phyloP scores from a whole-genome alignment of 2,797 vertebrate genomes.

The Sebastes vulpes region DNA sequence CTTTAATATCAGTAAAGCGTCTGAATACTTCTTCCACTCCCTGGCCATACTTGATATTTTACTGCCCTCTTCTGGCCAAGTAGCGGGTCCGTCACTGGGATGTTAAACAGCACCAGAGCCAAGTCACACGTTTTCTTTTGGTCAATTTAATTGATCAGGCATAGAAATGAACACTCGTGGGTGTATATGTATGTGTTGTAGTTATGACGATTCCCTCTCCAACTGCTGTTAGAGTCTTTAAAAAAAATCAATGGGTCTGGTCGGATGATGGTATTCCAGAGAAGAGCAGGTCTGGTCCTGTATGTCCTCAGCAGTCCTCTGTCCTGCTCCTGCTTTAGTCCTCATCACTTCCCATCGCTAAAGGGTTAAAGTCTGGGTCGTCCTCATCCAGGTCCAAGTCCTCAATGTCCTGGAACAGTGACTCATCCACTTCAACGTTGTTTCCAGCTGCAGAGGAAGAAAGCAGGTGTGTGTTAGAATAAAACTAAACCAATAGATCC shows the following conservation, averaged over 20 bases:
- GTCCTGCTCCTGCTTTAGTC: conserved; percentile 65
- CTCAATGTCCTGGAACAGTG: conserved; percentile 97
- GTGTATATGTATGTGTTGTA: not conserved
- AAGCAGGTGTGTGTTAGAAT: not conserved
- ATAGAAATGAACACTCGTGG: conserved; percentile 37
- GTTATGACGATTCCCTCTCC: conserved; percentile 16
- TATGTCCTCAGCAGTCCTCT: conserved; percentile 35
- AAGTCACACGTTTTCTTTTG: not conserved
- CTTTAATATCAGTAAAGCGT: not conserved
- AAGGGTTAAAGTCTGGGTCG: conserved; percentile 93
- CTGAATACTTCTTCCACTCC: not conserved
- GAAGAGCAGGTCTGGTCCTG: not conserved
- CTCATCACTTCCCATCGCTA: conserved; percentile 92
- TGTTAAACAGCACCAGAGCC: conserved; percentile 4
- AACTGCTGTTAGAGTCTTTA: conserved; percentile 69
- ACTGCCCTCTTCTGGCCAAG: conserved; percentile 37
- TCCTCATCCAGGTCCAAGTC: conserved; percentile 96
- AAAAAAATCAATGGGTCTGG: conserved; percentile 60
- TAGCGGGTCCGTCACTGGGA: not conserved
- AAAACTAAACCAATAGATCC: not conserved
- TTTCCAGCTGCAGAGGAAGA: conserved; percentile 88
- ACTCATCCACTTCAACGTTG: conserved; percentile 97
- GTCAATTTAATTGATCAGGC: conserved; percentile 47
- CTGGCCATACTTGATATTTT: not conserved
- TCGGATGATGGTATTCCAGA: conserved; percentile 74